These are phyloP conservation scores for Eudasyphora cyanicolor DNA, from an alignment of 2,888 invertebrate species.

Conservation along the genomic window DNA sequence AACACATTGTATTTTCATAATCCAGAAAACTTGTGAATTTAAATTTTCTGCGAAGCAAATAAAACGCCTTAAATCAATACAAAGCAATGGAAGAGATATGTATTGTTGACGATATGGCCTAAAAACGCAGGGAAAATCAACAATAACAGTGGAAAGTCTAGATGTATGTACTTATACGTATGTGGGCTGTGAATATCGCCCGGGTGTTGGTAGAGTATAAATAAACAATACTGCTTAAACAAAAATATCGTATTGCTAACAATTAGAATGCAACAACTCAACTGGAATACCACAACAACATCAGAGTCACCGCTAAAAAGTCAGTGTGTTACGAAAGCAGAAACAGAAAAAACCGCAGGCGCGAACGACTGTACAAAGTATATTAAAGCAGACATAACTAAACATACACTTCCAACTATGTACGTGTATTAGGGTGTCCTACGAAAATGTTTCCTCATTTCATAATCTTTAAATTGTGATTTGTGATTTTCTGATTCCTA, in stretches of 20 bases:
- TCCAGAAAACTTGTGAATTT: too few species aligned
- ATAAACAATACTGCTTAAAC: not conserved
- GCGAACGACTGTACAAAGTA: too few species aligned
- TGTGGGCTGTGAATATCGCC: too few species aligned
- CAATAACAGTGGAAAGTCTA: not conserved
- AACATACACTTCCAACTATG: too few species aligned
- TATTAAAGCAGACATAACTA: too few species aligned
- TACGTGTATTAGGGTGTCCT: too few species aligned
- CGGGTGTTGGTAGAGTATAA: not conserved
- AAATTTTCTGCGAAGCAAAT: too few species aligned
- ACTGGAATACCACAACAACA: slow-evolving; percentile 5
- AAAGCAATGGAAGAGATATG: not conserved
- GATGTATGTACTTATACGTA: not conserved
- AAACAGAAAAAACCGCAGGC: not conserved
- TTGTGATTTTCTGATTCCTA: too few species aligned
- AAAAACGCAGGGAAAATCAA: not conserved
- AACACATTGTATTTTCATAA: too few species aligned
- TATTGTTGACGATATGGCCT: not conserved
- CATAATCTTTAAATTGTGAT: too few species aligned
- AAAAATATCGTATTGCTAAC: not conserved
- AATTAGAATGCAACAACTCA: slow-evolving; percentile 35
- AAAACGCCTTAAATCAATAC: too few species aligned
- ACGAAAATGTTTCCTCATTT: too few species aligned
- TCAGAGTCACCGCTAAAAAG: not conserved
- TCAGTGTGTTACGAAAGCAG: not conserved